phyloP scores from a whole-genome alignment of 2,888 invertebrate genomes.

The Pinctada fucata region DNA sequence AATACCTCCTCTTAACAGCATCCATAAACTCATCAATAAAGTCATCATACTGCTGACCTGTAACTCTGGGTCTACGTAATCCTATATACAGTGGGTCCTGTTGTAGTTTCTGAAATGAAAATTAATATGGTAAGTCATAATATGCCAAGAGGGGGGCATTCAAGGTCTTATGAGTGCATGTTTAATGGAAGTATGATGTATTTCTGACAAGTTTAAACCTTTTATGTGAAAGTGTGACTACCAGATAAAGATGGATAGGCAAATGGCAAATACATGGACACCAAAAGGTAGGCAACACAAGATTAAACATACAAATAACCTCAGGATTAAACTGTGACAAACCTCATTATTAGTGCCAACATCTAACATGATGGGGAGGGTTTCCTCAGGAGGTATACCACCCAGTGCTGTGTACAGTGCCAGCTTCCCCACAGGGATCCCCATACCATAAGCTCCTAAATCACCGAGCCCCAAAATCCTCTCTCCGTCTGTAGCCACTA shows the following conservation, averaged over 20 bases:
- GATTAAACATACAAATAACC: background rate
- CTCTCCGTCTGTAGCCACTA: slow-evolving; percentile 98
- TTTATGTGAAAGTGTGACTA: no score
- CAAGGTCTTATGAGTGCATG: background rate
- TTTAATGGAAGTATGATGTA: background rate
- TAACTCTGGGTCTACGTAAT: slow-evolving; percentile 87
- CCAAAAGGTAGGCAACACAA: no score
- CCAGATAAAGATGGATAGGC: no score
- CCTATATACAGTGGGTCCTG: slow-evolving; percentile 98
- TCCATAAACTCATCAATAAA: slow-evolving; percentile 98
- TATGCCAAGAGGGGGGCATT: no score
- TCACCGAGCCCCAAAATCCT: slow-evolving; percentile 98
- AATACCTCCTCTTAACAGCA: slow-evolving; percentile 83
- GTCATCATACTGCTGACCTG: slow-evolving; percentile 91
- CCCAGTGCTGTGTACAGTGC: slow-evolving; percentile 97
- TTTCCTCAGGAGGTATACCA: slow-evolving; percentile 96
- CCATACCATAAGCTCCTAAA: slow-evolving; percentile 98
- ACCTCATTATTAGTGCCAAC: slow-evolving; percentile 95
- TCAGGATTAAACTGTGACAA: slow-evolving; percentile 42
- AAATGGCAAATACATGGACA: no score
- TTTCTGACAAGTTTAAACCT: background rate
- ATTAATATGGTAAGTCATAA: background rate
- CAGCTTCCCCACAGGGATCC: slow-evolving; percentile 98
- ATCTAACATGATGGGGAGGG: slow-evolving; percentile 95
- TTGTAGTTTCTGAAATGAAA: slow-evolving; percentile 82